Evolutionary conservation across 2,797 vertebrate genomes (phyloP).

Genomic region (Eremophila alpestris): DNA sequence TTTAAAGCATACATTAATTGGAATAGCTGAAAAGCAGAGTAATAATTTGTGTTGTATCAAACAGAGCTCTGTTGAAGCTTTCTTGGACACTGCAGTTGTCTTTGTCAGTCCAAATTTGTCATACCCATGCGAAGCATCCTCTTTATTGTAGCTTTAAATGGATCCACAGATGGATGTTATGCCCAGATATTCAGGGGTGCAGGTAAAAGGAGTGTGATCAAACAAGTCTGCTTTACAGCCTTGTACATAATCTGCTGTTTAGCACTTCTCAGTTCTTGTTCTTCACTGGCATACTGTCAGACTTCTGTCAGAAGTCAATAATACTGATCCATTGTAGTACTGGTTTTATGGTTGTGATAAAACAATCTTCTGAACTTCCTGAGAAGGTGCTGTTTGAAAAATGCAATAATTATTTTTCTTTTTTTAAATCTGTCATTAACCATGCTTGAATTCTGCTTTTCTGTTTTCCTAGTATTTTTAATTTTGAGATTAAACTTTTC

Average conservation of each 20-base stretch:
- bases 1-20: not conserved
- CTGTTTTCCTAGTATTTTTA: not conserved
- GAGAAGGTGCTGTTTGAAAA: not conserved
- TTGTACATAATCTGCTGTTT: not conserved
- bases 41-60: not conserved
- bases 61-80: not conserved
- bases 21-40: not conserved
- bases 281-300: not conserved
- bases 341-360: not conserved
- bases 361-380: not conserved
- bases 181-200: not conserved
- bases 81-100: not conserved
- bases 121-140: rapidly evolving
- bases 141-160: not conserved
- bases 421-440: not conserved
- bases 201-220: not conserved
- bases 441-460: not conserved
- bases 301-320: not conserved
- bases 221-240: not conserved
- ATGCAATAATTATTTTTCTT: not conserved
- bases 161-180: not conserved
- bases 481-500: not conserved
- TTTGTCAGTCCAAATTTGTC: not conserved
- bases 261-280: not conserved
- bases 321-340: not conserved